Evolutionary conservation across 1,140 invertebrate species (phyloP), one percentile per base, ranked within the genome.

Genomic region (Dreissena polymorpha): DNA sequence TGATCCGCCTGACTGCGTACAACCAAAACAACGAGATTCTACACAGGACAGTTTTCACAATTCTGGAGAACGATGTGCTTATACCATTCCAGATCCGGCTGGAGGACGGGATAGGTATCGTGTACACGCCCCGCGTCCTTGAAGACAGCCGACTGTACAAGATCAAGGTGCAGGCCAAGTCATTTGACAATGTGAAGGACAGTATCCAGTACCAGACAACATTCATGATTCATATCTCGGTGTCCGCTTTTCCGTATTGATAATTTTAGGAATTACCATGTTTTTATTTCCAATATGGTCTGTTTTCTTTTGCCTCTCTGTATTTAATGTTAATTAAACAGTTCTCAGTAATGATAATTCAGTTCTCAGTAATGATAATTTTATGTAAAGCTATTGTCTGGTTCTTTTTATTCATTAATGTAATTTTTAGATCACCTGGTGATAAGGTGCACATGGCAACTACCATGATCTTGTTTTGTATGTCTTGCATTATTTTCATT

Each of bases 141-240:
- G 85, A 89, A 29, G 88, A 91, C 21, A 87, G 87, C 21, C 67
- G 88, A 60, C 83, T 88, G 8, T 93, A 93, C 80, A 85, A 86
- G 70, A 92, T 93, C 10, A 93, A 90, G 85, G 92, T 93, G 25
- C 86, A 88, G 63, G 92, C 93, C 3, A 75, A 86, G 14, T 93
- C 93, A 8, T 93, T 87, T 78, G 92, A 93, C 83, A 82, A 86
- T 60, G 23, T 64, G 50, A 72, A 83, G 16, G 68, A 83, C 14
- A 85, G 84, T 65, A 85, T 93, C 53, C 89, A 91, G 68, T 93
- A 93, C 72, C 91, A 93, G 65, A 93, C 92, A 3, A 93, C 93
- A 53, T 93, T 93, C 84, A 89, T 93, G 51, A 90, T 93, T n/a
- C 92, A 92, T 86, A 92, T 93, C 83, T 91, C 92, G 50, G 92